Percentiles rank a stretch among this genome's conserved stretches.
These are phyloP conservation scores for Pterostichus madidus DNA, from an alignment of 2,888 invertebrate genomes.

Conservation along the genomic window DNA sequence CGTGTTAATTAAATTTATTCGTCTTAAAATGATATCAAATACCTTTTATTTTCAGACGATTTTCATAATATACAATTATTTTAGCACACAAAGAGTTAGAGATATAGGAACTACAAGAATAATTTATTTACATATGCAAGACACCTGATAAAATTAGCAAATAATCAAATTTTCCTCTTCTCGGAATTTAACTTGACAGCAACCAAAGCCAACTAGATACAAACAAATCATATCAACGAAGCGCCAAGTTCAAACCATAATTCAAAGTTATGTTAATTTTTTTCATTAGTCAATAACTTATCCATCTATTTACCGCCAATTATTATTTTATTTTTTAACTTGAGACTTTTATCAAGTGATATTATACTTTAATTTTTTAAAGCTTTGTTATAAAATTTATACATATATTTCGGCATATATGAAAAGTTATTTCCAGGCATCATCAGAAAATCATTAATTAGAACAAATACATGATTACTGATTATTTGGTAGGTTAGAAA, in stretches of 20 bases:
- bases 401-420: no score
- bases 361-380: no score
- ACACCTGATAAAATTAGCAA: slow-evolving; percentile 30
- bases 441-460: no score
- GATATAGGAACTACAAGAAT: slow-evolving; percentile 19
- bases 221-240: neutral
- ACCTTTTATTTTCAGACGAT: slow-evolving; percentile 45
- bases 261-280: no score
- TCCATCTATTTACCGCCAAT: no score
- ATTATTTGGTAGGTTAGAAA: no score
- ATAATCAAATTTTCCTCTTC: slow-evolving; percentile 56
- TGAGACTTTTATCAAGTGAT: no score
- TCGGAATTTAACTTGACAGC: slow-evolving; percentile 53
- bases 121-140: slow-evolving; percentile 39
- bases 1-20: slow-evolving; percentile 29
- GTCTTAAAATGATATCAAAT: neutral
- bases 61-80: slow-evolving; percentile 28
- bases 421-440: no score
- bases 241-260: slow-evolving; percentile 18
- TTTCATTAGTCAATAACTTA: no score
- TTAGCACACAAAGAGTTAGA: neutral
- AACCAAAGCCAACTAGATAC: slow-evolving; percentile 43
- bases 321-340: no score
- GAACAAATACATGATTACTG: no score
- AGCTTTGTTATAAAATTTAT: no score